Evolutionary conservation across 2,113 vertebrate species (phyloP).

Genomic region (Microtus oregoni): DNA sequence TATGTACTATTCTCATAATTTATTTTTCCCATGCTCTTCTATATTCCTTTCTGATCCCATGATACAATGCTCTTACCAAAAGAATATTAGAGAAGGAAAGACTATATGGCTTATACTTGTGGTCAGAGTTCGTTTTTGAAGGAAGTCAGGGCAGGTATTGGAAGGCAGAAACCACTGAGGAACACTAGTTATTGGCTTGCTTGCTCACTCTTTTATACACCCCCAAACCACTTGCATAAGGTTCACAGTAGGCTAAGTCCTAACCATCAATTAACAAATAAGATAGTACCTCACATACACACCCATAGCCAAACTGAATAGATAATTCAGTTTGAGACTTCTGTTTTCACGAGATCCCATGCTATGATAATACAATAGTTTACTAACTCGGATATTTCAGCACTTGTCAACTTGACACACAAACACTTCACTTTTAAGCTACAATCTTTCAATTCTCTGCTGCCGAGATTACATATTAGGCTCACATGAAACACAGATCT

Average conservation of each 20-base stretch:
- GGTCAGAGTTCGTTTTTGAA: not conserved
- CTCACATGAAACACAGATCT: not conserved
- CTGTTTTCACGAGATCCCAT: not conserved
- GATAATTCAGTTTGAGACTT: not conserved
- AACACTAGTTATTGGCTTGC: too few relatives aligned
- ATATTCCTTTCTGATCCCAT: not conserved
- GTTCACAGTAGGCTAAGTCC: too few relatives aligned
- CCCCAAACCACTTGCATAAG: too few relatives aligned
- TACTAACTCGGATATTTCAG: not conserved
- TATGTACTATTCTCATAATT: not conserved
- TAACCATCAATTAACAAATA: not conserved
- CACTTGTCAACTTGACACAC: not conserved
- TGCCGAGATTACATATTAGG: not conserved
- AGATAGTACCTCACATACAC: not conserved
- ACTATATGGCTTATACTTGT: not conserved
- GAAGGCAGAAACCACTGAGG: too few relatives aligned
- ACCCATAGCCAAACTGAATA: not conserved
- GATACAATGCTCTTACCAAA: not conserved
- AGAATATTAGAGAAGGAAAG: not conserved
- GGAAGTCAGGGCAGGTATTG: not conserved
- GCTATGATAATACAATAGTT: not conserved
- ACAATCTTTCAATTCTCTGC: not conserved
- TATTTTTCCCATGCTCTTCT: not conserved
- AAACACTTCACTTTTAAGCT: not conserved
- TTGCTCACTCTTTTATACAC: too few relatives aligned